These are phyloP conservation scores for Oasisia sp. DNA, from an alignment of 2,888 invertebrate species.

Conservation along the genomic window DNA sequence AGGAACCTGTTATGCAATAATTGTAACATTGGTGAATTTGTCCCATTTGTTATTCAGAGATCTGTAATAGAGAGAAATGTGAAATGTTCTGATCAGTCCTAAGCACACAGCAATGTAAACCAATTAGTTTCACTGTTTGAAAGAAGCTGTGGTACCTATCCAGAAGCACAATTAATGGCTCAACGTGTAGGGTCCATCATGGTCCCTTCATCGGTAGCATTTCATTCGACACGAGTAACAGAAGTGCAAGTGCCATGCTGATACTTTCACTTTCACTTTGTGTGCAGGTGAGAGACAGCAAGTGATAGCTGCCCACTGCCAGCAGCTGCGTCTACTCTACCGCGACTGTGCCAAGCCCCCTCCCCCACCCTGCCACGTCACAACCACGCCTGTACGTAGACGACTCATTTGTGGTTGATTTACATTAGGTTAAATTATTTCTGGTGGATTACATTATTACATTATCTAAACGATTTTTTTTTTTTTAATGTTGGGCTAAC, in stretches of 20 bases:
- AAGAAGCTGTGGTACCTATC: background rate
- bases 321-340: slow-evolving; percentile 62
- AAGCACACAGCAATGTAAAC: background rate
- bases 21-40: background rate
- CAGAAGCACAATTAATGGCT: no score
- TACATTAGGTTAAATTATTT: no score
- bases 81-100: background rate
- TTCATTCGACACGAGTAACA: no score
- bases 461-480: no score
- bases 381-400: slow-evolving; percentile 51
- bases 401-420: background rate
- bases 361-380: slow-evolving; percentile 59
- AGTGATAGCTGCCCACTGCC: slow-evolving; percentile 59
- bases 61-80: background rate
- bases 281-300: slow-evolving; percentile 51
- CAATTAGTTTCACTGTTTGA: background rate
- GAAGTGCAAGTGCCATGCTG: background rate
- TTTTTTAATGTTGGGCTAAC: no score
- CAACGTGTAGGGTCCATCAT: no score
- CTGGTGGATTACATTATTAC: no score
- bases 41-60: background rate
- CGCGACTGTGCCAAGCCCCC: slow-evolving; percentile 66
- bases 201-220: no score
- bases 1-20: no score
- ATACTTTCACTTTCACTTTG: slow-evolving; percentile 17